phyloP scores from a whole-genome alignment of 2,797 vertebrate species.

The Orestias chungarensis region DNA sequence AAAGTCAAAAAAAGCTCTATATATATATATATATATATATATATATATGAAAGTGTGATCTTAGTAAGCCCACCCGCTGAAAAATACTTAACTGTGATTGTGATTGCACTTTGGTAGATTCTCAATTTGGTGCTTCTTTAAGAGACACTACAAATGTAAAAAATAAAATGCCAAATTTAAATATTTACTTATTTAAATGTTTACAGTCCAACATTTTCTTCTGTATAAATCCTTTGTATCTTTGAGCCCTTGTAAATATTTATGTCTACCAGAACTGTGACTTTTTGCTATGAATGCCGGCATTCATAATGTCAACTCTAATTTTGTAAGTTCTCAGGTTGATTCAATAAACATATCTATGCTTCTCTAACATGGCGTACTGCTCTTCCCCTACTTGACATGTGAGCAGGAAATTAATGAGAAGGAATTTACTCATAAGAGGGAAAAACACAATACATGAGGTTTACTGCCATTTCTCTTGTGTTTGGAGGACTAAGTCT shows the following conservation, averaged over 20 bases:
- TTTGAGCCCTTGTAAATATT: slow-evolving; percentile 36
- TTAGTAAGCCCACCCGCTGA: neutral
- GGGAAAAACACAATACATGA: neutral
- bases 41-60: too few relatives aligned
- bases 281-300: slow-evolving; percentile 73
- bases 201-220: neutral
- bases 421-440: neutral
- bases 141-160: neutral
- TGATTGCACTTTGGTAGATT: neutral
- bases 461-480: neutral
- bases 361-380: neutral
- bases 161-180: neutral
- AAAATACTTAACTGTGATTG: neutral
- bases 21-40: too few relatives aligned
- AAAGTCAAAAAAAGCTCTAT: too few relatives aligned
- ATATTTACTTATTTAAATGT: slow-evolving; percentile 9
- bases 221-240: slow-evolving; percentile 9
- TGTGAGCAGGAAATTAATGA: neutral
- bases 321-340: slow-evolving; percentile 23
- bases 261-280: slow-evolving; percentile 30
- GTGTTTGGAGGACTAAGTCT: neutral
- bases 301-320: slow-evolving; percentile 57
- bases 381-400: neutral
- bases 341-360: neutral
- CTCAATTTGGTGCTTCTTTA: neutral